Base-by-base conservation (phyloP, 2,888 invertebrate genomes). In the Baccha elongata region DNA sequence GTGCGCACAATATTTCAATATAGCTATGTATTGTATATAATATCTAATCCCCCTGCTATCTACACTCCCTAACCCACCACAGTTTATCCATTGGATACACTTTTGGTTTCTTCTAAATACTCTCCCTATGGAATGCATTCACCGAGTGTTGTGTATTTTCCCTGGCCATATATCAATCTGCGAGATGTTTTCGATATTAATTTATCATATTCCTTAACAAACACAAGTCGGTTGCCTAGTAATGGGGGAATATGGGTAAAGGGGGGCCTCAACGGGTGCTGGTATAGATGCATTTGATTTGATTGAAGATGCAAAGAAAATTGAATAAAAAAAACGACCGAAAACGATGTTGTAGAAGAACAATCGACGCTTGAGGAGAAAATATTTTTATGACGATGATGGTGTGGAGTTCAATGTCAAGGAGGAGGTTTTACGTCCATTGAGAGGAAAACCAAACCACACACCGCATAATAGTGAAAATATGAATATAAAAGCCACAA, bases 1-100 rank as follows among this genome's bases (percentile, higher is more conserved):
- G 71, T 76, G 81, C 76, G 81, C 71, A 75, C 67, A 81, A 55
- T 81, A 76, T 76, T 81, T 81, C 71, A 81, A 72, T 72, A n/a
- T n/a, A n/a, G n/a, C n/a, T 32, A 8, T 32, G 8, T 32, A 8
- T 32, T 23, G 8, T 8, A 32, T 32, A 65, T 72, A 40, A 13
- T 23, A 17, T 40, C 10, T 11, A 48, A 58, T n/a, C 40, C 11
- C 3, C 29, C 5, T 6, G 8, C n/a, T 32, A 7, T 8, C 1
- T 8, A 5, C 29, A 32, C 5, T 8, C 8, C 29, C 29, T 4
- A 26, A 26, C 26, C 26, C 26, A 26, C n/a, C n/a, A n/a, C n/a
- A n/a, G n/a, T n/a, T n/a, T n/a, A n/a, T 46, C n/a, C n/a, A 13
- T 17, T 11, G n/a, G 26, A 48, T 44, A 50, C 8, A 48, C 3